Evolutionary conservation across 2,113 vertebrate species (phyloP).

Genomic region (Mastomys natalensis): DNA sequence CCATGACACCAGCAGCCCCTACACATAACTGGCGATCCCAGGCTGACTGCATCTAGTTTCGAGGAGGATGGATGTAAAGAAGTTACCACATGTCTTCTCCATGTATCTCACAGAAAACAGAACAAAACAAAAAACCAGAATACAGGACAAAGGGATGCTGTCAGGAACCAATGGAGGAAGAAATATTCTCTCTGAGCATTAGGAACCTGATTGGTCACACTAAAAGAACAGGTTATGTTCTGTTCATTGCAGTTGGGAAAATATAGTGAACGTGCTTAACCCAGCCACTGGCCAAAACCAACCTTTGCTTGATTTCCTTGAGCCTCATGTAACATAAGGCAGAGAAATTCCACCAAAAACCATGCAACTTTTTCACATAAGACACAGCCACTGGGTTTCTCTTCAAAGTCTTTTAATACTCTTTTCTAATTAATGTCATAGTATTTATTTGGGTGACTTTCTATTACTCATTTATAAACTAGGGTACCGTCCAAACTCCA

Average conservation of each 20-base stretch:
- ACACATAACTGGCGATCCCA: neutral
- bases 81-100: neutral
- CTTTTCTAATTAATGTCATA: neutral
- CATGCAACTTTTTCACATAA: accelerated
- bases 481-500: neutral
- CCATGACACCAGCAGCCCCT: no score
- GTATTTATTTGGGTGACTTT: neutral
- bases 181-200: neutral
- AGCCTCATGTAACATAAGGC: no score
- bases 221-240: neutral
- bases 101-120: neutral
- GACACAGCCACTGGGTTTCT: neutral
- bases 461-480: neutral
- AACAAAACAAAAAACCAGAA: neutral
- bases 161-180: neutral
- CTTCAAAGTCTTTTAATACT: neutral
- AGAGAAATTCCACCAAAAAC: neutral
- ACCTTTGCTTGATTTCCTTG: neutral
- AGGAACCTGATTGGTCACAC: neutral
- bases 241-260: neutral
- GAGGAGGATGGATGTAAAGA: neutral
- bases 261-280: neutral
- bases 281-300: neutral
- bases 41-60: accelerated
- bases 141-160: neutral